A percentile compares a stretch with the other conserved stretches of the same genome.
These are phyloP conservation scores for Cetoscarus ocellatus DNA, from an alignment of 2,797 vertebrate genomes.

Conservation along the genomic window DNA sequence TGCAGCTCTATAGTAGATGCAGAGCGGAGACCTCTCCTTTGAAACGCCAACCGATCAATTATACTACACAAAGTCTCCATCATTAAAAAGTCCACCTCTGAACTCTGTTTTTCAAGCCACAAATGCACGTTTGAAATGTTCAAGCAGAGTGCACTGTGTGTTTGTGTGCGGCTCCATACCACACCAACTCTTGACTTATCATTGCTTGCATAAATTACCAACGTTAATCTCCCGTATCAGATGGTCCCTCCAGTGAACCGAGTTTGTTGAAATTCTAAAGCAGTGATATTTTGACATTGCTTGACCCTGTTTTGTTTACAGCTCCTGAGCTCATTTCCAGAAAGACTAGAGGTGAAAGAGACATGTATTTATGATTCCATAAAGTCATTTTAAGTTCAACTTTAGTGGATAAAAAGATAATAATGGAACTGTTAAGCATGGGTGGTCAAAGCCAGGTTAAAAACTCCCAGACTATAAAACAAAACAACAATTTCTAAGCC, in stretches of 20 bases:
- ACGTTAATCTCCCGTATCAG: slow-evolving; percentile 74
- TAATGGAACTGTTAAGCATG: slow-evolving; percentile 8
- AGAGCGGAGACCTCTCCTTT: slow-evolving; percentile 46
- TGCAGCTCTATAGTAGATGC: slow-evolving; percentile 43
- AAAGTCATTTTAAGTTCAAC: slow-evolving; percentile 35
- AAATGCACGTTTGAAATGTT: slow-evolving; percentile 61
- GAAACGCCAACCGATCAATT: slow-evolving; percentile 59
- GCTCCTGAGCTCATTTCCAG: slow-evolving; percentile 55
- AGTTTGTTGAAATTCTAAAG: slow-evolving; percentile 70
- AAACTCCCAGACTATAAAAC: slow-evolving; percentile 20
- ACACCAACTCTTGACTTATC: slow-evolving; percentile 65
- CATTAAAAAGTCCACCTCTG: slow-evolving; percentile 64
- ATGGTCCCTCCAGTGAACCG: slow-evolving; percentile 65
- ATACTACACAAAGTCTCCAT: slow-evolving; percentile 52
- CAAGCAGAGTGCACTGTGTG: slow-evolving; percentile 25
- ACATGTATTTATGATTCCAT: slow-evolving; percentile 38
- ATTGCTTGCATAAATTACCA: slow-evolving; percentile 68
- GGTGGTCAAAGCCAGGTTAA: slow-evolving; percentile 6
- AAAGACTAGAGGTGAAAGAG: slow-evolving; percentile 63
- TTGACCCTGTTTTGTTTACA: slow-evolving; percentile 74
- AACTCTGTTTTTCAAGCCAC: slow-evolving; percentile 50
- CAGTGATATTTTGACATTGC: slow-evolving; percentile 62
- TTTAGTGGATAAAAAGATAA: slow-evolving; percentile 58
- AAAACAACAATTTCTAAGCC: neutral
- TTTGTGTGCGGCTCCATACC: slow-evolving; percentile 36